phyloP scores from a whole-genome alignment of 2,888 invertebrate species.

The Ganaspis brasiliensis region DNA sequence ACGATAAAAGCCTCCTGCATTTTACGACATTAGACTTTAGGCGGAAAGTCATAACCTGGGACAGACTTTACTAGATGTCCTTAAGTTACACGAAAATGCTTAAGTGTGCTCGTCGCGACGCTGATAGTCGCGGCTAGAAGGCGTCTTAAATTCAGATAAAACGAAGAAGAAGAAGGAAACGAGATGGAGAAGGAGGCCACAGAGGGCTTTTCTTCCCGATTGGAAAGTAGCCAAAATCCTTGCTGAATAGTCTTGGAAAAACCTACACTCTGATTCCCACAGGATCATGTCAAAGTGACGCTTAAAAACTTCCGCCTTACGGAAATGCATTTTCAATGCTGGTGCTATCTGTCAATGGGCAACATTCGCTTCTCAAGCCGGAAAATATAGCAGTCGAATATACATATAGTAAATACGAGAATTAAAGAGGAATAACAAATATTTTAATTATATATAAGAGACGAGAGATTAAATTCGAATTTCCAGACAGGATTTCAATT shows the following conservation, averaged over 20 bases:
- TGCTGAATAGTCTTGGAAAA: slow-evolving; percentile 48
- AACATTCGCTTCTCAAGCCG: slow-evolving; percentile 15
- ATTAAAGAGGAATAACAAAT: too few relatives aligned
- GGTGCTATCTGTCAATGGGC: slow-evolving; percentile 43
- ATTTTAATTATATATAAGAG: too few relatives aligned
- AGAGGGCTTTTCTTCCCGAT: slow-evolving; percentile 41
- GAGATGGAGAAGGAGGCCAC: slow-evolving; percentile 18
- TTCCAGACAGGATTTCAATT: background rate
- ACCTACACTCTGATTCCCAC: slow-evolving; percentile 48
- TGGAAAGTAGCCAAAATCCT: slow-evolving; percentile 54
- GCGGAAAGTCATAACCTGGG: slow-evolving; percentile 1
- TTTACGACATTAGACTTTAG: slow-evolving; percentile 6
- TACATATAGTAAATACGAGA: background rate
- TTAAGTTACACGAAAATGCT: slow-evolving; percentile 23
- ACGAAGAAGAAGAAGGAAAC: slow-evolving; percentile 33
- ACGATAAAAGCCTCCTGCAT: slow-evolving; percentile 6
- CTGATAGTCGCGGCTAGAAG: slow-evolving; percentile 38
- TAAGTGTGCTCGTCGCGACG: slow-evolving; percentile 39
- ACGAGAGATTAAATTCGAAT: too few relatives aligned
- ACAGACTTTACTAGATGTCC: slow-evolving; percentile 8
- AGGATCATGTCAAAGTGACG: slow-evolving; percentile 47
- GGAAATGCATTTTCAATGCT: slow-evolving; percentile 39
- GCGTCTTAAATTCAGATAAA: slow-evolving; percentile 46
- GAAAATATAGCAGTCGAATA: background rate
- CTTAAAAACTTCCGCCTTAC: slow-evolving; percentile 43